Conservation (phyloP, 2,113 vertebrate genomes). For the Rostratula benghalensis region DNA sequence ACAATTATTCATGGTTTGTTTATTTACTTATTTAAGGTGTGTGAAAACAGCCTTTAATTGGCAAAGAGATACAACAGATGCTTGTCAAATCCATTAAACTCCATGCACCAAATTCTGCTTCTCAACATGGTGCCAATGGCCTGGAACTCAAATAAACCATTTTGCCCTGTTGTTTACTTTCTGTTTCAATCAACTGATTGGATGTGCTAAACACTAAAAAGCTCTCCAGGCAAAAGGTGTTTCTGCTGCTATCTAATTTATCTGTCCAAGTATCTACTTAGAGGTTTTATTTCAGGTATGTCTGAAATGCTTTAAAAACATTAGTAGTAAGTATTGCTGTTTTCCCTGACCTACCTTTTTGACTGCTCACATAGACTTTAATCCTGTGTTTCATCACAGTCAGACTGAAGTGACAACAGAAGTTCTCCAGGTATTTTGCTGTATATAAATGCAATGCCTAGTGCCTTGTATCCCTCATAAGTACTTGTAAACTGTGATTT, state of each 20-base stretch:
- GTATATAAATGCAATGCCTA: neutral
- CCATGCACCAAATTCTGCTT: neutral
- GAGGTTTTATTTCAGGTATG: neutral
- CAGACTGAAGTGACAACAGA: neutral
- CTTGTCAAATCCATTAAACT: neutral
- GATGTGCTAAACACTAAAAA: neutral
- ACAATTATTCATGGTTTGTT: neutral
- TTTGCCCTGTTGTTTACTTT: neutral
- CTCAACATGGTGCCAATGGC: neutral
- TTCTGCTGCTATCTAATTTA: neutral
- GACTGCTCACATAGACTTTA: neutral
- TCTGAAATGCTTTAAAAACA: neutral
- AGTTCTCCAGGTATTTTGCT: neutral
- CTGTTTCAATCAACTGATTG: neutral
- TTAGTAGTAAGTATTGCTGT: neutral
- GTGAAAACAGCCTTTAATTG: neutral
- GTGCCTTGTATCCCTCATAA: neutral
- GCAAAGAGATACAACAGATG: neutral
- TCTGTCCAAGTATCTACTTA: neutral
- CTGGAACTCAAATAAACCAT: neutral
- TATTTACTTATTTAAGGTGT: neutral
- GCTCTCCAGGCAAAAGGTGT: neutral
- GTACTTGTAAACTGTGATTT: slow-evolving; percentile 7
- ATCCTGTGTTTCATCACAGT: neutral
- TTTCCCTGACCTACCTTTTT: neutral